Evolutionary conservation across 2,888 invertebrate genomes (phyloP).

Genomic region (Nematopogon swammerdamellus): DNA sequence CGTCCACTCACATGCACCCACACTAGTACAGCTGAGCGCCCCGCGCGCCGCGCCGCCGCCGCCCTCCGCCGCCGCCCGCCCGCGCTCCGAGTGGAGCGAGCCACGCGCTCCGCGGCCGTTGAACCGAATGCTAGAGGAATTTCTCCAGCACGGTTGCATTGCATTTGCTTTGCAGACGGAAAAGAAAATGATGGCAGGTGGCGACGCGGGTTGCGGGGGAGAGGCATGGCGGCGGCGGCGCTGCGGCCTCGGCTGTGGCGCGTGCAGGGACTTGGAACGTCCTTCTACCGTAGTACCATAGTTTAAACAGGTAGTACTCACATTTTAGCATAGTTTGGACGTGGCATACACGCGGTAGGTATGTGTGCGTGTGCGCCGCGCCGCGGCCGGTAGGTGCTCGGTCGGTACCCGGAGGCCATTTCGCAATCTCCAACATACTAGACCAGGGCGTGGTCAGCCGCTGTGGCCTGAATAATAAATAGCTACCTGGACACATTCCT

Average conservation of each 20-base stretch:
- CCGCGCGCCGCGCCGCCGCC: no score
- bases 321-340: no score
- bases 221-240: neutral
- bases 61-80: no score
- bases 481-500: neutral
- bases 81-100: no score
- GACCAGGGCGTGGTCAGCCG: slow-evolving; percentile 34
- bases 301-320: no score
- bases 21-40: slow-evolving; percentile 8
- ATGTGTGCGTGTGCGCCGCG: neutral
- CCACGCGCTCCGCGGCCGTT: slow-evolving; percentile 43
- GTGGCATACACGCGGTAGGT: no score
- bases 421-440: slow-evolving; percentile 37
- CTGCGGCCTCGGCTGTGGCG: no score
- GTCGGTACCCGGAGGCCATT: slow-evolving; percentile 10
- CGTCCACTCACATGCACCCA: no score
- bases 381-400: neutral
- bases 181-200: slow-evolving; percentile 35
- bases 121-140: slow-evolving; percentile 54
- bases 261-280: no score
- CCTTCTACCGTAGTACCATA: no score
- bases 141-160: slow-evolving; percentile 47
- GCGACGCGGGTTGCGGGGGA: slow-evolving; percentile 15
- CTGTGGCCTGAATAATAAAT: slow-evolving; percentile 18
- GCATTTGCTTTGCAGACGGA: slow-evolving; percentile 33